Evolutionary conservation across 2,797 vertebrate species (phyloP).

Genomic region (Chloroceryle amazona): DNA sequence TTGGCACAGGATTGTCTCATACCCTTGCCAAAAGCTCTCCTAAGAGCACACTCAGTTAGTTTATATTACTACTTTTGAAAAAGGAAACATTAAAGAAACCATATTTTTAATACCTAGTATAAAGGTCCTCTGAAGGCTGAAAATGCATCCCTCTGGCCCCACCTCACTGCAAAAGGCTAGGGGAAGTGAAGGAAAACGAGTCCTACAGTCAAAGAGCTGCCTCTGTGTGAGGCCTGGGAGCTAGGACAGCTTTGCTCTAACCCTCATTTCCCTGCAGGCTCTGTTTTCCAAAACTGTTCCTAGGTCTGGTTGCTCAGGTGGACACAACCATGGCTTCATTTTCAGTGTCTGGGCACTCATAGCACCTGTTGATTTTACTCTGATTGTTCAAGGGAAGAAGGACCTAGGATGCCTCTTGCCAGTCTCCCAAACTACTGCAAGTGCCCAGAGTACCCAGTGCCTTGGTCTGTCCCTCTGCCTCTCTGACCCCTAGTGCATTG

Average conservation of each 20-base stretch:
- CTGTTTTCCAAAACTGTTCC: slow-evolving; percentile 4
- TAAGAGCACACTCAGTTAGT: slow-evolving; percentile 69
- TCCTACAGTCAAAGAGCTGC: not conserved
- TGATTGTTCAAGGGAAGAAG: not conserved
- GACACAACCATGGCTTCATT: slow-evolving; percentile 33
- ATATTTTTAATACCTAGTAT: slow-evolving; percentile 18
- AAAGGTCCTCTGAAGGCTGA: slow-evolving; percentile 38
- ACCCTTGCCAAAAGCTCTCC: slow-evolving; percentile 60
- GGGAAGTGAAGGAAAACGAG: not conserved
- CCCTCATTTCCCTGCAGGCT: slow-evolving; percentile 11
- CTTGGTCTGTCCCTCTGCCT: not conserved
- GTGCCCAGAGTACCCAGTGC: not conserved
- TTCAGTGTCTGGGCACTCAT: not conserved
- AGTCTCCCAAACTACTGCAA: not conserved
- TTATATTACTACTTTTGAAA: slow-evolving; percentile 74
- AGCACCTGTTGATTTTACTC: slow-evolving; percentile 41
- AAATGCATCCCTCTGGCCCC: slow-evolving; percentile 23
- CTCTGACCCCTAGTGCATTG: not conserved
- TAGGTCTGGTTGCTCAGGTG: slow-evolving; percentile 22
- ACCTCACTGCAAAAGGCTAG: not conserved
- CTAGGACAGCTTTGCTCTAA: not conserved
- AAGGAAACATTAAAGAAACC: slow-evolving; percentile 65
- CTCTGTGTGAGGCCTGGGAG: slow-evolving; percentile 53
- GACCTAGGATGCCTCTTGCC: not conserved
- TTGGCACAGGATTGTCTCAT: slow-evolving; percentile 34